These are phyloP conservation scores for Flexamia atlantica DNA, from an alignment of 2,888 invertebrate genomes.

Conservation along the genomic window DNA sequence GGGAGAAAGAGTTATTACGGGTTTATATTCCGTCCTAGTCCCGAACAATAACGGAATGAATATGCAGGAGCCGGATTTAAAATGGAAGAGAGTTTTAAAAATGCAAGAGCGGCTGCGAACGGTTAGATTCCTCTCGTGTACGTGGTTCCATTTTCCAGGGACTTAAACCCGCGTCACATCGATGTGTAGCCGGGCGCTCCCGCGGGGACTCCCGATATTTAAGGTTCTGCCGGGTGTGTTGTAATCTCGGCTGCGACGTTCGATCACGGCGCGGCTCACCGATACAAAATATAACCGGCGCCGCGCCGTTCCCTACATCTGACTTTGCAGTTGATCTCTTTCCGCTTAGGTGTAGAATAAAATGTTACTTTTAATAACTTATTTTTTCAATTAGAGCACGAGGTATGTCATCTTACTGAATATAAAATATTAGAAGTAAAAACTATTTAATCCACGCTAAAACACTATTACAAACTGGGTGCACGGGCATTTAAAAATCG, in stretches of 20 bases:
- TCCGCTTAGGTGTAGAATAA: too few relatives aligned
- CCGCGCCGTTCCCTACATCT: too few relatives aligned
- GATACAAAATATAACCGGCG: too few relatives aligned
- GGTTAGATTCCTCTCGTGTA: conserved; percentile 52
- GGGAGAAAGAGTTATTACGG: conserved; percentile 39
- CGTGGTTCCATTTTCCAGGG: conserved; percentile 61
- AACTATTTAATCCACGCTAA: too few relatives aligned
- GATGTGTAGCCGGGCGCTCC: conserved; percentile 49
- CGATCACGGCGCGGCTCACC: too few relatives aligned
- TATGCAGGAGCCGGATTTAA: conserved; percentile 49
- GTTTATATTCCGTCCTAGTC: conserved; percentile 42
- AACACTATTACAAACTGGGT: too few relatives aligned
- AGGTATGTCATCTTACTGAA: too few relatives aligned
- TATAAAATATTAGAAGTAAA: too few relatives aligned
- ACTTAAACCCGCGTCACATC: conserved; percentile 60
- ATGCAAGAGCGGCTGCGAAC: conserved; percentile 44
- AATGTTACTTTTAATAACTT: too few relatives aligned
- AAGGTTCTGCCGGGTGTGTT: neutral
- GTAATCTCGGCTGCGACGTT: conserved; percentile 11
- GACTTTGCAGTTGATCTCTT: too few relatives aligned
- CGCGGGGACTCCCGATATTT: conserved; percentile 14
- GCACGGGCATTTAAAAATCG: too few relatives aligned
- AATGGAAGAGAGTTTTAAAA: conserved; percentile 56
- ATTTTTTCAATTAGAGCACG: too few relatives aligned
- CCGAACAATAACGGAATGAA: conserved; percentile 47